Base-by-base conservation (phyloP, 2,888 invertebrate genomes). In the Epicampocera succincta region DNA sequence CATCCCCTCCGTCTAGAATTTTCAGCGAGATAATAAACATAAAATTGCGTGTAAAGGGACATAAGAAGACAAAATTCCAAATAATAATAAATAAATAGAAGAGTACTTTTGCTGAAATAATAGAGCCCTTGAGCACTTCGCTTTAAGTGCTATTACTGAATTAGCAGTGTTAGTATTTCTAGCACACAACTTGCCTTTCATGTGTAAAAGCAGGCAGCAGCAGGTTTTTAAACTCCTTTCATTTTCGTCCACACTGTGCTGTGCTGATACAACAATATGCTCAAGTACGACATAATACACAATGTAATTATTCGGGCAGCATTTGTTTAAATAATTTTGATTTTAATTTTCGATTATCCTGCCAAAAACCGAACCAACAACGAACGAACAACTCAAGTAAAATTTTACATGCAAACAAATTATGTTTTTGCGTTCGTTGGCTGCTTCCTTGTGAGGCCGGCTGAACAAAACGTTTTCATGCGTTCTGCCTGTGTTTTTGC, bases 321-420 rank as follows among this genome's bases (percentile, higher is more conserved):
- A 46, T 17, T 21, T 12, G 52, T 60, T 72, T 65, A 58, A 50
- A 29, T 56, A 60, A 65, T 72, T 72, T 78, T 72, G 72, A 78
- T 78, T 78, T 72, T 66, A 78, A 65, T 60, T 66, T 73, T 78
- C 71, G 78, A 78, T 78, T 78, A 72, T 50, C 60, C 65, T 61
- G 46, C 48, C 42, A 46, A 52, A 68, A 69, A 44, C 40, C 42
- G 12, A 66, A 52, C 50, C 50, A 21, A 33, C 6, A 33, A 33
- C 33, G 12, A 38, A 4, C 15, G 60, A 21, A 42, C 52, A 52
- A 21, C 25, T 33, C 6, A 33, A 33, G 1, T 33, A 54, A 29
- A 15, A 52, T 52, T 33, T 25, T 42, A 50, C 19, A 46, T 46
- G 29, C 33, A 65, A 66, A 66, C 33, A 54, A n/a, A 50, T 58